Evolutionary conservation across 2,888 invertebrate species (phyloP), one percentile per base, ranked within the genome.

Genomic region (Dioctria linearis): DNA sequence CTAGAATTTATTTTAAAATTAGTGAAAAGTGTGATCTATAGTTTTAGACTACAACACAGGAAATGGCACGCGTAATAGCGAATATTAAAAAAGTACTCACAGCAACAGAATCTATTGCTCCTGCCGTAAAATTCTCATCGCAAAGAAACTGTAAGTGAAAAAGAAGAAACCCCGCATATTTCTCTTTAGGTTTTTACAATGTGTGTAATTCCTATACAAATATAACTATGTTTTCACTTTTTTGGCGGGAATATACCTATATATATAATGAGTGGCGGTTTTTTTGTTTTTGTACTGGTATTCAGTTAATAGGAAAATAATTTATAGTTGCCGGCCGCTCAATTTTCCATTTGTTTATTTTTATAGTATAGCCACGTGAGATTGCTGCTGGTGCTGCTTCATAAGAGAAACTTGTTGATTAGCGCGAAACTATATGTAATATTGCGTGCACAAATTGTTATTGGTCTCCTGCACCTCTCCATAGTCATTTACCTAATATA

Each of bases 1-100:
- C 3, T 63, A 6, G 25, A 25, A 63, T 39, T 39, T 39, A 3
- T 59, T 9, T 63, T 39, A 40, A n/a, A 46, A 69, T 42, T 42
- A 46, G 37, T 69, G 42, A 3, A 69, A 46, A 43, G 13, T 46
- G 42, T 49, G 42, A 49, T 42, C 63, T 37, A n/a, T 51, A 39
- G 25, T 63, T 63, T n/a, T 39, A 63, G 6, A 79, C 3, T 3
- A 25, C 8, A 54, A 25, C 25, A 25, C 25, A 25, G 25, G 78
- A 78, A 59, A 81, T 81, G 81, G 78, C 81, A 39, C 61, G 81
- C 37, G 78, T 71, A 46, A 54, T 80, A 51, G 66, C 69, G 43
- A 69, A 76, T 25, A 59, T 80, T 40, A 61, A 78, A 40, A 78
- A 78, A 49, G 78, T 71, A 37, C 40, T 80, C 59, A 42, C 76